Conservation (phyloP, 2,113 vertebrate species). For the Amia ocellicauda region DNA sequence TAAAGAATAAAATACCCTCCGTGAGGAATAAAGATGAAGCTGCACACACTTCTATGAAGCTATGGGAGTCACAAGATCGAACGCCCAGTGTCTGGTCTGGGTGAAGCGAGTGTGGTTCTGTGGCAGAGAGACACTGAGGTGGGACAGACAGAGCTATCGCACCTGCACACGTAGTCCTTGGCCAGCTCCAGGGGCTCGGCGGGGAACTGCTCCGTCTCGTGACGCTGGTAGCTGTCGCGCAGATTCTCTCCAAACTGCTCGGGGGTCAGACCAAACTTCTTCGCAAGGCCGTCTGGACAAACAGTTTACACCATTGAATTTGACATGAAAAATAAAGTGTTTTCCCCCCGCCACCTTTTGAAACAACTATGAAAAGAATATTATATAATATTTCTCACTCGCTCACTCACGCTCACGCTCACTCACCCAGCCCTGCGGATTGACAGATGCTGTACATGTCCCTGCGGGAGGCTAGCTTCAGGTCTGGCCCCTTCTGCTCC, state of each 20-base stretch:
- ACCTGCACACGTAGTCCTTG: constrained; percentile 96
- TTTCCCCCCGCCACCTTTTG: too few species aligned
- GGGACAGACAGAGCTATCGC: background rate
- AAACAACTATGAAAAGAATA: too few species aligned
- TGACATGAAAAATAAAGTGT: too few species aligned
- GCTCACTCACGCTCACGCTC: background rate
- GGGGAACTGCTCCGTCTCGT: constrained; percentile 96
- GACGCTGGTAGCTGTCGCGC: constrained; percentile 95
- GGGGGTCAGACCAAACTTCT: constrained; percentile 96
- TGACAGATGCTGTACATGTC: constrained; percentile 99
- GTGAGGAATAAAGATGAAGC: background rate
- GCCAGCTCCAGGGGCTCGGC: constrained; percentile 93
- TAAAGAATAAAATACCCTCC: too few species aligned
- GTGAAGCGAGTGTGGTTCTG: background rate
- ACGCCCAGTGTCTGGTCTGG: too few species aligned
- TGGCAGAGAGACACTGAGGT: background rate
- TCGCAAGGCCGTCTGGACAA: constrained; percentile 86
- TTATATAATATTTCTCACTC: too few species aligned
- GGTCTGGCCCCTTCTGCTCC: constrained; percentile 88
- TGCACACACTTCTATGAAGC: too few species aligned
- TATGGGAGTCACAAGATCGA: too few species aligned
- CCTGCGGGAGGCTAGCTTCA: constrained; percentile 92
- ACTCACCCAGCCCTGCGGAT: constrained; percentile 85
- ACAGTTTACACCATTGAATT: too few species aligned
- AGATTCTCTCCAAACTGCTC: constrained; percentile 98